Percentiles rank a stretch among this genome's conserved stretches.
These are phyloP conservation scores for Apostichopus californicus DNA, from an alignment of 35 echinoderm and acorn worm species.

Conservation along the genomic window DNA sequence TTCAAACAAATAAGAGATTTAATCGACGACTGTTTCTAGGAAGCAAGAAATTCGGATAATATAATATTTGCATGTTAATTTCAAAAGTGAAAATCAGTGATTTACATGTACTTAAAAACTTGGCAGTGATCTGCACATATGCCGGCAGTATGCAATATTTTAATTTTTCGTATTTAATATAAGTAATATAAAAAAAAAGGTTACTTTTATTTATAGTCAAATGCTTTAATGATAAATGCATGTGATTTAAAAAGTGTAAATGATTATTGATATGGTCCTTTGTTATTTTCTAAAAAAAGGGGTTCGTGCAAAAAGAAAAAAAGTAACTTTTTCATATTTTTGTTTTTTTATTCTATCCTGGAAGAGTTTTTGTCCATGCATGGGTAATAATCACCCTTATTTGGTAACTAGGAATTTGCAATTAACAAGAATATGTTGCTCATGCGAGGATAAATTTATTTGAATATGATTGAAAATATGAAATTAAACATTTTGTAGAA, in stretches of 20 bases:
- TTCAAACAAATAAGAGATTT: too few species aligned
- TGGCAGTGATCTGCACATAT: constrained; percentile 3
- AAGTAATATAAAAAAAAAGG: not conserved
- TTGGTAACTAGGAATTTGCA: constrained; percentile 30
- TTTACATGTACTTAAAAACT: constrained; percentile 30
- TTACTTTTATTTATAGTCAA: constrained; percentile 17
- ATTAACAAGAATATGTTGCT: constrained; percentile 34
- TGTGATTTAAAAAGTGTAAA: constrained; percentile 41
- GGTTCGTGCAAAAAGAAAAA: constrained; percentile 14
- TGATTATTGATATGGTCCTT: constrained; percentile 21
- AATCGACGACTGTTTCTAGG: too few species aligned
- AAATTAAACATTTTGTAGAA: constrained; percentile 49
- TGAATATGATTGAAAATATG: constrained; percentile 38
- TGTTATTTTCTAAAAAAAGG: not conserved
- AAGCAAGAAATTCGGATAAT: not conserved
- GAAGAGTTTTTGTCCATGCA: constrained; percentile 13
- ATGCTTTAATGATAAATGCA: constrained; percentile 40
- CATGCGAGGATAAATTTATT: constrained; percentile 49
- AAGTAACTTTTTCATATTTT: not conserved
- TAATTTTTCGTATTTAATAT: constrained; percentile 7
- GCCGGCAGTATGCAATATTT: constrained; percentile 53
- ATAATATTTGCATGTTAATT: not conserved
- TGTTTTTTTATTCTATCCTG: not conserved
- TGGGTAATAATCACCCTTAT: constrained; percentile 17
- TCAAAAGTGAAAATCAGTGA: constrained; percentile 6